Evolutionary conservation across 2,888 invertebrate genomes (phyloP), one percentile per base, ranked within the genome.

Genomic region (Cataglyphis altisquamis): DNA sequence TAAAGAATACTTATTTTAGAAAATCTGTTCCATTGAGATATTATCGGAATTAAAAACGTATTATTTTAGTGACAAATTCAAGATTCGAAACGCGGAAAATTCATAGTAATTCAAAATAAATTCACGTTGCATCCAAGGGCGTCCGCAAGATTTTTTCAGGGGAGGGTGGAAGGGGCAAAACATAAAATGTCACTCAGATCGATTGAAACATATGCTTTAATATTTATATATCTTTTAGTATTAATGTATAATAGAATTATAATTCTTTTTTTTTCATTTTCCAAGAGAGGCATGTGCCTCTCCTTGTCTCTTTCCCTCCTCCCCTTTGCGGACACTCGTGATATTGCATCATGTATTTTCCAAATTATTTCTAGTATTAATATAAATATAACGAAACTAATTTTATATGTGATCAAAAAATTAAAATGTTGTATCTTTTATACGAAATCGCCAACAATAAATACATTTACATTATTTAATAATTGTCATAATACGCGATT

Each of bases 1-100:
- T 66, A 67, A 67, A 64, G 4, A 67, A 29, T 21, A 67, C 0
- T 32, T 15, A 32, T 32, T 75, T 36, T 3, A 29, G 25, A 48
- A 63, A 75, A 75, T 64, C 36, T 52, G 36, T 75, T 12, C 8
- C 12, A 48, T 25, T 74, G 10, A 36, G 5, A 29, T 57, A 57
- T 67, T n/a, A 25, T 64, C 25, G n/a, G 0, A 64, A 3, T 25
- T 8, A 41, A 67, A 18, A 52, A 67, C 6, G 12, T 32, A 21
- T 41, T 12, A 25, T n/a, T 36, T 36, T 36, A 55, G 21, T 32
- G 21, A 52, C 8, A 52, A 36, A 77, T 66, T n/a, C 10, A 8
- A 18, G 3, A 62, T 3, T 39, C 10, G 2, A 3, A 75, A 66
- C 4, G 25, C 2, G 12, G 9, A 25, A n/a, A 25, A 55, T 77